Evolutionary conservation across 2,113 vertebrate genomes (phyloP).

Genomic region (Callipepla squamata): DNA sequence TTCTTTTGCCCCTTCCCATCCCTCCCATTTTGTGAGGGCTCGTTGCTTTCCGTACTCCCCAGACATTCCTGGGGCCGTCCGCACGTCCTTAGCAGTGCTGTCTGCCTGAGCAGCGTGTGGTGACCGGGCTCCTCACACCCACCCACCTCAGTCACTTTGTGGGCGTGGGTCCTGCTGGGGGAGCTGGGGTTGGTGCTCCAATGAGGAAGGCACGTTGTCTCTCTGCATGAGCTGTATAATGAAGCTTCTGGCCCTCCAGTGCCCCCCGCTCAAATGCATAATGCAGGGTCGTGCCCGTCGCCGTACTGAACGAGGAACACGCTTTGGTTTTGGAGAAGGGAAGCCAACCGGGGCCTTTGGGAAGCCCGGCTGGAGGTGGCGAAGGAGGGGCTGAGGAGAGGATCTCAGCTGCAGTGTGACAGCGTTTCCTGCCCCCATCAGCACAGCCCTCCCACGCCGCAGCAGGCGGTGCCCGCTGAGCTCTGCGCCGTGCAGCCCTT

Average conservation of each 20-base stretch:
- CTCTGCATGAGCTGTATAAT: background rate
- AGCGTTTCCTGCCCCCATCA: background rate
- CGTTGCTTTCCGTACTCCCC: background rate
- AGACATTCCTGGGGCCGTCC: background rate
- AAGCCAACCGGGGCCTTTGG: background rate
- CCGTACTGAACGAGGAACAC: background rate
- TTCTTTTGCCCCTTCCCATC: background rate
- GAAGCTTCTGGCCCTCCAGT: background rate
- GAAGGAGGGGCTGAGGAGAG: background rate
- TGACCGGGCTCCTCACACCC: background rate
- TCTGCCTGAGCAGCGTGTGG: fast-evolving
- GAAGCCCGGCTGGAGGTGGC: fast-evolving
- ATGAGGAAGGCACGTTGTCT: background rate
- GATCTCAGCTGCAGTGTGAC: background rate
- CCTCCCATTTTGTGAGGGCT: background rate
- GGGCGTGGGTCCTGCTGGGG: background rate
- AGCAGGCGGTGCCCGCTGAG: background rate
- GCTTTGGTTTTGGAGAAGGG: background rate
- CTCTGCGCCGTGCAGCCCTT: background rate
- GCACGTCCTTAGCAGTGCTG: fast-evolving
- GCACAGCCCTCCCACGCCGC: background rate
- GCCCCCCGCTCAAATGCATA: fast-evolving
- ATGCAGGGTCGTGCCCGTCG: fast-evolving
- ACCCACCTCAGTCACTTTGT: background rate
- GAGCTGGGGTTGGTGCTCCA: background rate